Conservation (phyloP, 2,797 vertebrate genomes). For the Cossypha heuglini region DNA sequence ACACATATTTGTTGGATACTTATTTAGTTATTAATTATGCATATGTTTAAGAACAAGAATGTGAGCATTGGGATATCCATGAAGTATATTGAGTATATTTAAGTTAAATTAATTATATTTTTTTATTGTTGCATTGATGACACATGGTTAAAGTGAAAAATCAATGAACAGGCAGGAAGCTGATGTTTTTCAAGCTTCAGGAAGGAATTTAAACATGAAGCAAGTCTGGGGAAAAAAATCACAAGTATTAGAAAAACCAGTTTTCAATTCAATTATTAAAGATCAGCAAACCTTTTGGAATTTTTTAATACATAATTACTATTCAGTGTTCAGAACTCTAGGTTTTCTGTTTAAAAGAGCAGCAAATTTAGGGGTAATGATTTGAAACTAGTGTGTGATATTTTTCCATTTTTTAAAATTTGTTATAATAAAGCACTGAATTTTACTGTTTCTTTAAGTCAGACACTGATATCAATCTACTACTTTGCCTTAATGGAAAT, state of each 20-base stretch:
- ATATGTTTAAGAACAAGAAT: background rate
- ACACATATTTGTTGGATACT: background rate
- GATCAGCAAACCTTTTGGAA: rapidly evolving
- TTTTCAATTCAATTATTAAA: background rate
- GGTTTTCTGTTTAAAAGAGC: background rate
- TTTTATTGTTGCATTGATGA: background rate
- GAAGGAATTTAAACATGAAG: background rate
- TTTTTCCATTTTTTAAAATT: background rate
- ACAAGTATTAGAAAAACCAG: background rate
- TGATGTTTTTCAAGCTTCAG: background rate
- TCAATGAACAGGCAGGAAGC: background rate
- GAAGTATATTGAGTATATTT: background rate
- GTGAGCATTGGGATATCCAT: background rate
- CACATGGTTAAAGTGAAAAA: background rate
- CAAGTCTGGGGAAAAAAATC: background rate
- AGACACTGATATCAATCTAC: background rate
- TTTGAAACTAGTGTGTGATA: background rate
- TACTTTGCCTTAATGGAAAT: background rate
- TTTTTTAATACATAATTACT: background rate
- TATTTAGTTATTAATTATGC: background rate
- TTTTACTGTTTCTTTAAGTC: background rate
- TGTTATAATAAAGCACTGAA: background rate
- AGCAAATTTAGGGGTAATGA: background rate
- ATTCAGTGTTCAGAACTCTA: background rate
- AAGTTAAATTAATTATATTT: background rate